These are phyloP conservation scores for Prosapia bicincta DNA, from an alignment of 2,888 invertebrate genomes.

Conservation along the genomic window DNA sequence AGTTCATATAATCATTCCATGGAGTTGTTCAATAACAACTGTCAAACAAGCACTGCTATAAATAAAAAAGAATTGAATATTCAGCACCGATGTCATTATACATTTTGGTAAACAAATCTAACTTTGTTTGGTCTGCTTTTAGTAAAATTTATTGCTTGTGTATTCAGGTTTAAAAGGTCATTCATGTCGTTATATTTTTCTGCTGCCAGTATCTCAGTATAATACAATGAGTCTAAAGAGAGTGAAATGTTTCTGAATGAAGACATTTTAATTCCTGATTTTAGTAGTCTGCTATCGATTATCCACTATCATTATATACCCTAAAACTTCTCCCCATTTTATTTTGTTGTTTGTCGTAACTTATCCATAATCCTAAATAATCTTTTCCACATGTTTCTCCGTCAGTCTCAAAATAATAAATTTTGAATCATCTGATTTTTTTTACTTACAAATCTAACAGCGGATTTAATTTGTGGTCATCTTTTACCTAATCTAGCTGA, in stretches of 20 bases:
- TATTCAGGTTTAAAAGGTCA: not conserved
- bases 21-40: not conserved
- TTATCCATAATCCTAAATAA: slow-evolving; percentile 30
- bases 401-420: slow-evolving; percentile 36
- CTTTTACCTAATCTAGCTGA: no score
- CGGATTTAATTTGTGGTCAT: no score
- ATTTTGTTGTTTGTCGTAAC: slow-evolving; percentile 28
- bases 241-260: no score
- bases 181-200: not conserved
- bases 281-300: slow-evolving; percentile 19
- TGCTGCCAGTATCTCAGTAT: slow-evolving; percentile 13
- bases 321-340: slow-evolving; percentile 34
- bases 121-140: slow-evolving; percentile 4
- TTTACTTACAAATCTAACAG: no score
- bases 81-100: slow-evolving; percentile 3
- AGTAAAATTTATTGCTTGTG: slow-evolving; percentile 5
- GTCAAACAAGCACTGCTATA: not conserved
- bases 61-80: not conserved
- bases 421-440: slow-evolving; percentile 31
- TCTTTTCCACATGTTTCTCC: slow-evolving; percentile 23
- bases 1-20: slow-evolving; percentile 1
- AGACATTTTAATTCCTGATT: slow-evolving; percentile 6
- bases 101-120: slow-evolving; percentile 7
- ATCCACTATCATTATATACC: slow-evolving; percentile 33
- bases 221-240: slow-evolving; percentile 10